These are phyloP conservation scores for Lophura nycthemera DNA, from an alignment of 2,113 vertebrate species.

Conservation along the genomic window DNA sequence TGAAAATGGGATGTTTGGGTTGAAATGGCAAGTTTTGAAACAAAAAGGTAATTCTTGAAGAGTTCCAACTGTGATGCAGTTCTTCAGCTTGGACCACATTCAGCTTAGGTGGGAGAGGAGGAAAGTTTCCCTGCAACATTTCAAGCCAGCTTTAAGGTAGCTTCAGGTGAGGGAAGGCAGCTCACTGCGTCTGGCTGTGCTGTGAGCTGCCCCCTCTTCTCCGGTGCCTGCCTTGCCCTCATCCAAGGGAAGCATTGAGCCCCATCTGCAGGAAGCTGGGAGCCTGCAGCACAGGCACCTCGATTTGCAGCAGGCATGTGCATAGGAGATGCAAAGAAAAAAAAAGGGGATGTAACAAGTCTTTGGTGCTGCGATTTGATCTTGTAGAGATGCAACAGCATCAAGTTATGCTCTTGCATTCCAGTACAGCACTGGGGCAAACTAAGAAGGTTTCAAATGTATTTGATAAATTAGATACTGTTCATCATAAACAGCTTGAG, in stretches of 20 bases:
- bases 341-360: accelerated
- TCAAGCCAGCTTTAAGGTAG: neutral
- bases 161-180: neutral
- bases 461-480: neutral
- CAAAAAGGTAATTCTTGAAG: neutral
- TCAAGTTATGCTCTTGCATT: neutral
- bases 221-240: neutral
- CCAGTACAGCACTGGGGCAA: neutral
- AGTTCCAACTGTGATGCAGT: neutral
- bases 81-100: neutral
- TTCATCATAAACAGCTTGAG: neutral
- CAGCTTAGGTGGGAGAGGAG: neutral
- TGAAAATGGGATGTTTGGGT: neutral
- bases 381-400: neutral
- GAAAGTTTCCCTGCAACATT: neutral
- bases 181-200: neutral
- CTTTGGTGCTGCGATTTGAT: neutral
- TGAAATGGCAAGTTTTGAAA: neutral
- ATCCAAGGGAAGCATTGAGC: neutral
- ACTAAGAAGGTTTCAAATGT: neutral
- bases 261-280: neutral
- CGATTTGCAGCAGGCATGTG: neutral
- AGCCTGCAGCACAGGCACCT: neutral
- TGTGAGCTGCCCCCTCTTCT: neutral
- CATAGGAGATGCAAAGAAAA: neutral